A percentile compares a stretch with the other conserved stretches of the same genome.
These are phyloP conservation scores for Branchellion lobata DNA, from an alignment of 2,888 invertebrate genomes.

Conservation along the genomic window DNA sequence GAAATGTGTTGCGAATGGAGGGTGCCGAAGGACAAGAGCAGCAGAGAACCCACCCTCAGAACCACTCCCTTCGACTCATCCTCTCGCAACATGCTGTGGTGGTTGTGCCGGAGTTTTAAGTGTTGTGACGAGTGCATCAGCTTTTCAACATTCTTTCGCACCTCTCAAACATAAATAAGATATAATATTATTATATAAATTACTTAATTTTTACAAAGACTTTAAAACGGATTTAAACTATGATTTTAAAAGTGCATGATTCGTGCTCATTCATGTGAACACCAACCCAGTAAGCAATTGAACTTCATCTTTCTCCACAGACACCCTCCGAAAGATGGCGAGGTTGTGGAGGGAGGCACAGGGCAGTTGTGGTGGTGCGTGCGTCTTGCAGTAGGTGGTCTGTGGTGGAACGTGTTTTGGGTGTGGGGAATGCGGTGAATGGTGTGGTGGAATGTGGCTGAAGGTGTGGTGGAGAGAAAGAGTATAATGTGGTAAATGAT, in stretches of 20 bases:
- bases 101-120: too few species aligned
- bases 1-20: slow-evolving; percentile 90
- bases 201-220: too few species aligned
- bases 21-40: slow-evolving; percentile 92
- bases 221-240: too few species aligned
- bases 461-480: too few species aligned
- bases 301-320: slow-evolving; percentile 93
- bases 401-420: slow-evolving; percentile 57
- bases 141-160: neutral
- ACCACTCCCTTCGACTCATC: slow-evolving; percentile 76
- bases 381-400: slow-evolving; percentile 84
- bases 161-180: neutral
- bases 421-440: neutral
- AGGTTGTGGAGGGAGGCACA: slow-evolving; percentile 82
- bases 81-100: slow-evolving; percentile 1
- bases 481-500: too few species aligned
- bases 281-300: slow-evolving; percentile 78
- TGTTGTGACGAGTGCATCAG: too few species aligned
- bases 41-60: slow-evolving; percentile 83
- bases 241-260: too few species aligned
- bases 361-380: slow-evolving; percentile 67
- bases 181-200: too few species aligned
- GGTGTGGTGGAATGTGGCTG: neutral
- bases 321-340: slow-evolving; percentile 87
- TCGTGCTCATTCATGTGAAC: too few species aligned